phyloP scores from a whole-genome alignment of 2,113 vertebrate species.

The Polyodon spathula region DNA sequence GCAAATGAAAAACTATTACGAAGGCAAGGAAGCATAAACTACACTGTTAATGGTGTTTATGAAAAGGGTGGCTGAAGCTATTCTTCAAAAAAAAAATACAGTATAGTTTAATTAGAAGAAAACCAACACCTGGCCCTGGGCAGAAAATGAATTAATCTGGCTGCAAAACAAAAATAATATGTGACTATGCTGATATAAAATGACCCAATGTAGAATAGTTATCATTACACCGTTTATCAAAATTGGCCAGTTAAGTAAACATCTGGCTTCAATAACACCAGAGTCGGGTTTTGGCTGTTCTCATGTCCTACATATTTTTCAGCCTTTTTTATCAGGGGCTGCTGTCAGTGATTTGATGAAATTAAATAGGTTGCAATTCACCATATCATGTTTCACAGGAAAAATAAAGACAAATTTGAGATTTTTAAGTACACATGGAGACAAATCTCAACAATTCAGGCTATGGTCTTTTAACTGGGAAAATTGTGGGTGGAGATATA shows the following conservation, averaged over 20 bases:
- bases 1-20: too few species aligned
- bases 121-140: conserved; percentile 46
- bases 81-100: not conserved
- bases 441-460: not conserved
- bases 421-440: conserved; percentile 18
- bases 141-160: conserved; percentile 45
- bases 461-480: not conserved
- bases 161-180: conserved; percentile 46
- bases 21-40: too few species aligned
- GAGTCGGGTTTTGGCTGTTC: conserved; percentile 56
- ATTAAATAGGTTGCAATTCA: conserved; percentile 61
- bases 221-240: conserved; percentile 61
- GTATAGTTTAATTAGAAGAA: conserved; percentile 27
- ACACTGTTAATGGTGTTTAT: too few species aligned
- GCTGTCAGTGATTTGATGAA: conserved; percentile 67
- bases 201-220: conserved; percentile 53
- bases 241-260: conserved; percentile 63
- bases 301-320: conserved; percentile 62
- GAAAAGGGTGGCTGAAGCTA: too few species aligned
- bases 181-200: conserved; percentile 52
- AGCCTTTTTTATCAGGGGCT: conserved; percentile 49
- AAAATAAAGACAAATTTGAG: conserved; percentile 19
- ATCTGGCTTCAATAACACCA: conserved; percentile 68
- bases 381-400: conserved; percentile 49
- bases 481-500: conserved; percentile 1